These are phyloP conservation scores for Cotesia glomerata DNA, from an alignment of 1,140 invertebrate genomes.

Conservation along the genomic window DNA sequence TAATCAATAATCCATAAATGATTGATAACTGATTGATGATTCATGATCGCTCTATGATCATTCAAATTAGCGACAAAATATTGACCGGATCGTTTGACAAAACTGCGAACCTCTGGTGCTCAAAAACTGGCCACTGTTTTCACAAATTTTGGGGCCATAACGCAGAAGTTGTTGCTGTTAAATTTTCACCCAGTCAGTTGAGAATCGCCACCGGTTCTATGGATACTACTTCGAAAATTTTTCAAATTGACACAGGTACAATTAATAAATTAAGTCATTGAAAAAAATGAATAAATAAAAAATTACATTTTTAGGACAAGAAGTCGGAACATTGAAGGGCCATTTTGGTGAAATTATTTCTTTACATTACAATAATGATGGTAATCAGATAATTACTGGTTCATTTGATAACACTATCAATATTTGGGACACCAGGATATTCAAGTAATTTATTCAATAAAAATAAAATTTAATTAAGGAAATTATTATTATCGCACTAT, in stretches of 20 bases:
- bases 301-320: constrained; percentile 59
- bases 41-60: not conserved
- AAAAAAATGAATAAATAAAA: not conserved
- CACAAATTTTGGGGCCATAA: constrained; percentile 75
- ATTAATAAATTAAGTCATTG: not conserved
- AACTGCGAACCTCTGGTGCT: constrained; percentile 76
- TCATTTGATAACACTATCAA: constrained; percentile 80
- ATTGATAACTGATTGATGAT: not conserved
- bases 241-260: constrained; percentile 60
- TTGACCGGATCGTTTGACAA: constrained; percentile 83
- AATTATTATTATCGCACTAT: not conserved
- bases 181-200: constrained; percentile 70
- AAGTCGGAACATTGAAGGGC: constrained; percentile 68
- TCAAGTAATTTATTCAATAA: constrained; percentile 64
- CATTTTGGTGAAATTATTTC: constrained; percentile 79
- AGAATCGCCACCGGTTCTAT: constrained; percentile 76
- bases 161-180: constrained; percentile 74
- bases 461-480: too few species aligned
- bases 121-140: constrained; percentile 71
- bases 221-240: constrained; percentile 76
- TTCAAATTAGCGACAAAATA: constrained; percentile 70
- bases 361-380: constrained; percentile 73
- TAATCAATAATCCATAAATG: not conserved
- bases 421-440: constrained; percentile 76
- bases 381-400: constrained; percentile 75